Base-by-base conservation (phyloP, 2,113 vertebrate genomes). In the Xiphophorus couchianus region DNA sequence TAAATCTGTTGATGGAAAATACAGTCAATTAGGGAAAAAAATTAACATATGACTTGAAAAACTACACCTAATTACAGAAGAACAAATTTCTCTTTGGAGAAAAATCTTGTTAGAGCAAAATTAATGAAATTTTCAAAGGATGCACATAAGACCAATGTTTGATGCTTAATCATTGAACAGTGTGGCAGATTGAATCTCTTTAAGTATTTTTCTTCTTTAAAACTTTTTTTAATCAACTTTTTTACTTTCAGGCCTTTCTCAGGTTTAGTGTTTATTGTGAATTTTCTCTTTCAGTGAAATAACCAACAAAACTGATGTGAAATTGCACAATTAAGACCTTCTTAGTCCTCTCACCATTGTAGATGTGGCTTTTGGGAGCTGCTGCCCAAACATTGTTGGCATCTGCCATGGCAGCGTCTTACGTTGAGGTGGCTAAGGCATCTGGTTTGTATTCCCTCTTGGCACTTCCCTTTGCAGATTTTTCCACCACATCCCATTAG, bases 21-120 rank as follows among this genome's bases (percentile, higher is more conserved):
- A 62, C 42, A 74, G 44, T 17, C 14, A 48, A 48, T 73, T 64
- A 65, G 12, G 30, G 2, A 25, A 6, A 6, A 51, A 27, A 74
- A 48, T 54, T 2, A 54, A 66, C 51, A 29, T 29, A 61, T 27
- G 64, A 27, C 64, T 65, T 11, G 14, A 61, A 66, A 66, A 79
- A 72, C 80, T 30, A 62, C 51, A 73, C 73, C 77, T 54, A 83
- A 15, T 73, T 66, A 66, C 3, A 74, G 44, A 54, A 25, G 29
- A 25, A 74, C 25, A 58, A 37, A 74, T 66, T 13, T 31, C 37
- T 78, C 31, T 71, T 66, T 58, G 30, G 51, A 66, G 31, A 68
- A 35, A 83, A 74, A 81, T 54, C 73, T 54, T 80, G 42, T 81
- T 82, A 86, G 66, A 22, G 60, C 61, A 37, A 74, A 77, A 82